Conservation (phyloP, 2,888 invertebrate genomes). For the Argyresthia goedartella region DNA sequence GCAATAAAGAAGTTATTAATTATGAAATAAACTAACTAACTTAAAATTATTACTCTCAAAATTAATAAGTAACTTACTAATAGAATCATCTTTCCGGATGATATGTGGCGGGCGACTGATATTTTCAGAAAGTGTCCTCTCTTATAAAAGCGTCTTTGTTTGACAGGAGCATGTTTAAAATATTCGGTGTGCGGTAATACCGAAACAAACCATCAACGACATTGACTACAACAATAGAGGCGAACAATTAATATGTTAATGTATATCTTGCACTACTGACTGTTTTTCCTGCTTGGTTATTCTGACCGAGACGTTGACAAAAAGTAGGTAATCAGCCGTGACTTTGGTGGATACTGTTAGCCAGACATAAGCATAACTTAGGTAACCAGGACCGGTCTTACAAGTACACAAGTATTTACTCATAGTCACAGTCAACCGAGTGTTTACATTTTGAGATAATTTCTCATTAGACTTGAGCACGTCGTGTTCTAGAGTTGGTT, state of each 20-base stretch:
- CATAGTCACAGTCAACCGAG: not conserved
- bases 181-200: slow-evolving; percentile 59
- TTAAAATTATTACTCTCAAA: too few relatives aligned
- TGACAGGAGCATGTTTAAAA: slow-evolving; percentile 29
- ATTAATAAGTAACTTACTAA: slow-evolving; percentile 36
- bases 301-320: slow-evolving; percentile 48
- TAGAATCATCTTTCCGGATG: slow-evolving; percentile 55
- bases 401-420: not conserved
- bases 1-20: too few relatives aligned
- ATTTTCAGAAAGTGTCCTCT: slow-evolving; percentile 41
- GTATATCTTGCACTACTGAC: slow-evolving; percentile 46
- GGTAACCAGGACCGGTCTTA: slow-evolving; percentile 17
- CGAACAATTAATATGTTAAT: slow-evolving; percentile 64
- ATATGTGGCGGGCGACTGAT: slow-evolving; percentile 54
- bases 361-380: slow-evolving; percentile 33
- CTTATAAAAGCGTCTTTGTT: slow-evolving; percentile 59
- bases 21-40: too few relatives aligned
- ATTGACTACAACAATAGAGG: slow-evolving; percentile 51
- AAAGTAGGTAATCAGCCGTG: slow-evolving; percentile 38
- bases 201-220: slow-evolving; percentile 68
- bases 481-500: too few relatives aligned
- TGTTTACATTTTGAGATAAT: not conserved
- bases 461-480: too few relatives aligned
- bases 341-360: slow-evolving; percentile 36
- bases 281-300: slow-evolving; percentile 38